Percentiles rank a stretch among this genome's conserved stretches.
Evolutionary conservation across 2,888 invertebrate species (phyloP).

Genomic region (Graphium colonna): DNA sequence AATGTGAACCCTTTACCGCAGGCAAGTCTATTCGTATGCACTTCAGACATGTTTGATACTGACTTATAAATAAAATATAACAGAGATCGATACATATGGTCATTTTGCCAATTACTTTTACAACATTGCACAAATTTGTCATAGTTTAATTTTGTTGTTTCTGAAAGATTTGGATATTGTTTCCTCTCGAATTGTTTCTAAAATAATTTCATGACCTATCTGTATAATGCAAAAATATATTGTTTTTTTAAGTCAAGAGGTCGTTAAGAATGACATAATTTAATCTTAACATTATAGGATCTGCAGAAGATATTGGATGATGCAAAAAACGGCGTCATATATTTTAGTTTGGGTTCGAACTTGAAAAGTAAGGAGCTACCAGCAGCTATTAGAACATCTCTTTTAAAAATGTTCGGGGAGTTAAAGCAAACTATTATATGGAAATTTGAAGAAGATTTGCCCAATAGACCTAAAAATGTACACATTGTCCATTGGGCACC

Average conservation of each 20-base stretch:
- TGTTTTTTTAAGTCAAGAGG: no score
- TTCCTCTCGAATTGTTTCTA: no score
- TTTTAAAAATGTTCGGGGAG: conserved; percentile 47
- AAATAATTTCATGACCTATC: no score
- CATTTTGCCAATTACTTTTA: no score
- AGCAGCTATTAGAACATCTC: conserved; percentile 32
- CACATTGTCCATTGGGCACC: conserved; percentile 61
- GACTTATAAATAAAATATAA: no score
- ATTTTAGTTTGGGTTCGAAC: conserved; percentile 60
- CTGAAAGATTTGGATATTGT: no score
- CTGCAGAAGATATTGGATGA: conserved; percentile 48
- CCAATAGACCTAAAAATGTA: conserved; percentile 55
- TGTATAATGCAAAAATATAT: no score
- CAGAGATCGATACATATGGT: no score
- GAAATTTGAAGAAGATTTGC: conserved; percentile 53
- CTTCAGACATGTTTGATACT: conserved; percentile 24
- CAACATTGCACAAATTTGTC: no score
- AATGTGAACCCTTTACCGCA: conserved; percentile 43
- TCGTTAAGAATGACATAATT: no score
- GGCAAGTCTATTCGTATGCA: no score
- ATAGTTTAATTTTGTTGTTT: no score
- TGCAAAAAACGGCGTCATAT: conserved; percentile 51
- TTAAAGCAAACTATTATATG: conserved; percentile 58
- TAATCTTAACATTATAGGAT: conserved; percentile 37
- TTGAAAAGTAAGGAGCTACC: conserved; percentile 45